Evolutionary conservation across 2,113 vertebrate genomes (phyloP).

Genomic region (Sylvietta virens): DNA sequence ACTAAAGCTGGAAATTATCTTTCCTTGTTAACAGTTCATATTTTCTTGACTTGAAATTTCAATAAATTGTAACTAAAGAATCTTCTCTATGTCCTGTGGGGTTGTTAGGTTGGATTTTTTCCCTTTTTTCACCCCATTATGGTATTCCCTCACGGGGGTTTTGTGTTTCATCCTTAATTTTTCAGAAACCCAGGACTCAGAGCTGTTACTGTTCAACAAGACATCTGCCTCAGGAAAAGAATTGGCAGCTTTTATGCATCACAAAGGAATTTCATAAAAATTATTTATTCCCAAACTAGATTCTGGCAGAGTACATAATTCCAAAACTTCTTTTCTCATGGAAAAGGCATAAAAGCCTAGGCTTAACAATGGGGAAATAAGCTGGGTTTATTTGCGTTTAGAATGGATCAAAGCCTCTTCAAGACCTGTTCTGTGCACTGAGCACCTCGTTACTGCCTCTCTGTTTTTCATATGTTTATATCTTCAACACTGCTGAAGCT

Average conservation of each 20-base stretch:
- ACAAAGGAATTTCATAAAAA: constrained; percentile 37
- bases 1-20: not conserved
- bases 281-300: constrained; percentile 12
- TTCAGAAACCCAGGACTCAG: not conserved
- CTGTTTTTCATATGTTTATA: not conserved
- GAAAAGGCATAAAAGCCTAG: not conserved
- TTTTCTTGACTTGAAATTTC: not conserved
- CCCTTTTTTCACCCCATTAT: not conserved
- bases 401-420: not conserved
- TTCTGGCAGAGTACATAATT: constrained; percentile 7
- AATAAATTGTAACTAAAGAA: not conserved
- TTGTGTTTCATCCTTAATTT: constrained; percentile 2
- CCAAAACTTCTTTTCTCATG: not conserved
- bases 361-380: not conserved
- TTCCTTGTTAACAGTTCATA: not conserved
- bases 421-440: not conserved
- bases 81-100: not conserved
- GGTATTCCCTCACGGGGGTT: not conserved
- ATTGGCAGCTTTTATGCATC: constrained; percentile 17
- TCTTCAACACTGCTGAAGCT: not conserved
- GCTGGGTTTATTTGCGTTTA: not conserved
- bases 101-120: not conserved
- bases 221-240: constrained; percentile 38
- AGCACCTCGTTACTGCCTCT: not conserved
- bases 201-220: constrained; percentile 14